phyloP scores from a whole-genome alignment of 2,888 invertebrate species.

The Sisyra nigra region DNA sequence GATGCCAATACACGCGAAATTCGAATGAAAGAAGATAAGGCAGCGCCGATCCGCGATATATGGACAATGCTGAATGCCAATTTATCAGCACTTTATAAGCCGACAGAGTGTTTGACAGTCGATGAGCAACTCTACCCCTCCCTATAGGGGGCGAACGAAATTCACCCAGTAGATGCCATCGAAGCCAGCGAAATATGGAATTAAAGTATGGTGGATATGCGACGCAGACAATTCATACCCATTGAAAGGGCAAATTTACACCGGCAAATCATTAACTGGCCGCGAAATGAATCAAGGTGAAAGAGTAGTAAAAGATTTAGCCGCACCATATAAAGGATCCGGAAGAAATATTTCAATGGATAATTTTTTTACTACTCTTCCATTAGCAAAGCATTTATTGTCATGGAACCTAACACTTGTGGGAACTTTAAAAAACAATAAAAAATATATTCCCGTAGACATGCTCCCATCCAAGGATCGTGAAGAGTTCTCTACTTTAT shows the following conservation, averaged over 20 bases:
- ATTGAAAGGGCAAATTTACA: no score
- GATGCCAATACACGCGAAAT: conserved; percentile 15
- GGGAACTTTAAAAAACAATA: conserved; percentile 13
- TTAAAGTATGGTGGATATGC: no score
- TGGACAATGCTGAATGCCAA: no score
- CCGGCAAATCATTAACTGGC: no score
- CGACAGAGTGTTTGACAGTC: no score
- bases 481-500: conserved; percentile 9
- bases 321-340: conserved; percentile 15
- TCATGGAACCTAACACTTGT: conserved; percentile 15
- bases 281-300: conserved; percentile 17
- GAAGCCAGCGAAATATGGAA: no score
- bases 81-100: no score
- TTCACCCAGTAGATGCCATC: no score
- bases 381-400: conserved; percentile 13
- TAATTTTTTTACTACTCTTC: conserved; percentile 16
- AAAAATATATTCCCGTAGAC: conserved; percentile 13
- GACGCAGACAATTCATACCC: no score
- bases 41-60: no score
- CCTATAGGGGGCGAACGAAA: conserved; percentile 1
- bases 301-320: conserved; percentile 18
- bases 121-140: conserved; percentile 10
- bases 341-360: no score
- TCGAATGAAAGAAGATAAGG: conserved; percentile 16
- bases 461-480: conserved; percentile 12